Percentiles rank a stretch among this genome's conserved stretches.
These are phyloP conservation scores for Acleris cristana DNA, from an alignment of 2,888 invertebrate species.

Conservation along the genomic window DNA sequence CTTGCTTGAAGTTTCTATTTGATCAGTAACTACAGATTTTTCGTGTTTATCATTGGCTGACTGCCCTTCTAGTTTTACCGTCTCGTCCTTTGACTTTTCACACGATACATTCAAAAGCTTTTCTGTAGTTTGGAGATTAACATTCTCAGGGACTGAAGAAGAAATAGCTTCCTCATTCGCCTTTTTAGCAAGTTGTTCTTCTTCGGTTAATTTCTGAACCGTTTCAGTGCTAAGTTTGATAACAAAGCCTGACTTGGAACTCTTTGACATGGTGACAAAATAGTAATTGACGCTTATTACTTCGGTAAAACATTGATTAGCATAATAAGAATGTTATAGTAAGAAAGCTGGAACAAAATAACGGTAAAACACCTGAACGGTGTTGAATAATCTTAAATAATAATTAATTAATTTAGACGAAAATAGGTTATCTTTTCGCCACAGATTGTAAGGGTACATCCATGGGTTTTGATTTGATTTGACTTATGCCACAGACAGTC, in stretches of 20 bases:
- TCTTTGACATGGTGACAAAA: constrained; percentile 45
- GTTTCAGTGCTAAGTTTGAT: constrained; percentile 78
- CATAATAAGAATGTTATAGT: not conserved
- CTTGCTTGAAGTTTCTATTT: not conserved
- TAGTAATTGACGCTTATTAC: not conserved
- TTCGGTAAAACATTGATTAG: not conserved
- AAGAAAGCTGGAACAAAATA: not conserved
- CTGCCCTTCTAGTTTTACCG: not conserved
- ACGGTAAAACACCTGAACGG: no score
- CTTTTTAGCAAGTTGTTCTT: constrained; percentile 56
- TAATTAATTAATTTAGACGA: no score
- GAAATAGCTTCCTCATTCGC: constrained; percentile 25
- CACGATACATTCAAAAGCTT: not conserved
- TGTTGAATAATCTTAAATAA: no score
- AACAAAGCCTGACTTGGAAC: constrained; percentile 69
- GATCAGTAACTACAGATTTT: not conserved
- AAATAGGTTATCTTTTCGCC: constrained; percentile 15
- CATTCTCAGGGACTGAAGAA: constrained; percentile 6
- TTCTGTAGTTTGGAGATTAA: not conserved
- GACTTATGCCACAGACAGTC: not conserved
- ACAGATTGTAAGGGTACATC: not conserved
- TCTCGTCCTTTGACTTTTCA: not conserved
- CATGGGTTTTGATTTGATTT: not conserved
- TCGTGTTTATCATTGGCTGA: not conserved
- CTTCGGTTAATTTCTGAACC: constrained; percentile 72